These are phyloP conservation scores for Neolamprologus toae DNA, from an alignment of 2,113 vertebrate species.

Conservation along the genomic window DNA sequence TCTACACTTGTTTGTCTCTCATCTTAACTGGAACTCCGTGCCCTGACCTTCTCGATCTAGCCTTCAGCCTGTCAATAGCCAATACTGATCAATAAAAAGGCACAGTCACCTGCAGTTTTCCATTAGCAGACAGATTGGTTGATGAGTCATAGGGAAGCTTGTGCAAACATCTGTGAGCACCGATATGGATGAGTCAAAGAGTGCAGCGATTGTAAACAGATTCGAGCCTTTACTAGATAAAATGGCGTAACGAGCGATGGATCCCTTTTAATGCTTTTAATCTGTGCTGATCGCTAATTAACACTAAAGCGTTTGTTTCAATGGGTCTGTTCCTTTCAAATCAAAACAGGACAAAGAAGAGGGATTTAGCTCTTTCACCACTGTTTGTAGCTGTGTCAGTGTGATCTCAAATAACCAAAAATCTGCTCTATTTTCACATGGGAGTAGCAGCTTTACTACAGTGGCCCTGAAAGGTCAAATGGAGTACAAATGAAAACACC, in stretches of 20 bases:
- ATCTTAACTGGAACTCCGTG: slow-evolving; percentile 11
- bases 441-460: not conserved
- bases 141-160: not conserved
- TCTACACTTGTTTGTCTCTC: not conserved
- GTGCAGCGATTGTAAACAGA: not conserved
- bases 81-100: slow-evolving; percentile 51
- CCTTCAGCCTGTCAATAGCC: slow-evolving; percentile 22
- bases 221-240: not conserved
- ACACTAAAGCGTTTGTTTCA: not conserved
- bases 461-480: not conserved
- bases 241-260: not conserved
- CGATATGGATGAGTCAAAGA: not conserved
- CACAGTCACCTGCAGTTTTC: slow-evolving; percentile 23
- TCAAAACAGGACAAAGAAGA: not conserved
- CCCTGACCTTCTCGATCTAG: slow-evolving; percentile 29
- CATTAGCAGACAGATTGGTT: not conserved
- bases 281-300: not conserved
- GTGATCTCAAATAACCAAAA: not conserved
- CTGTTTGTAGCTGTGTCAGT: not conserved
- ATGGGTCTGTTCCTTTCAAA: not conserved
- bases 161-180: not conserved
- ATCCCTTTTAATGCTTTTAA: not conserved
- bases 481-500: not conserved
- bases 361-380: not conserved
- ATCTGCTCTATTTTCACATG: not conserved